Percentiles rank a stretch among this genome's conserved stretches.
Evolutionary conservation across 2,113 vertebrate species (phyloP).

Genomic region (Arothron firmamentum): DNA sequence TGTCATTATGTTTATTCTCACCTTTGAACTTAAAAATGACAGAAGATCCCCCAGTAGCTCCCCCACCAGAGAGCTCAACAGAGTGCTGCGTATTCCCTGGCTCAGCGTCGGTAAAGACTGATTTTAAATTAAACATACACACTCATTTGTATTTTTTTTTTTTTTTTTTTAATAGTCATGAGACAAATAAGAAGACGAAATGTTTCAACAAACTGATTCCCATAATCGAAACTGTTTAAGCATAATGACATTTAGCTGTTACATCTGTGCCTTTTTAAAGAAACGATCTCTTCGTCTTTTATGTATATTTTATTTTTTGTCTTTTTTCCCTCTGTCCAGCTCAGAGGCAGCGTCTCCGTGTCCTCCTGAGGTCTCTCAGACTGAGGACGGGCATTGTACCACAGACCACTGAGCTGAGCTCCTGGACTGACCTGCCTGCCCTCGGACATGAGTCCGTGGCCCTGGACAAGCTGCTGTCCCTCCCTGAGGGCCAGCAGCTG

Average conservation of each 20-base stretch:
- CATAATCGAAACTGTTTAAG: background rate
- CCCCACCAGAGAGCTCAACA: slow-evolving; percentile 69
- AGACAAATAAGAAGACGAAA: too few relatives aligned
- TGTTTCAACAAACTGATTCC: background rate
- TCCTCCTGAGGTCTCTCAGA: slow-evolving; percentile 75
- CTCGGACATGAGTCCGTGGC: slow-evolving; percentile 78
- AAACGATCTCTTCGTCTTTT: background rate
- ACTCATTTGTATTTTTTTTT: background rate
- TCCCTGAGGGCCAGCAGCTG: slow-evolving; percentile 66
- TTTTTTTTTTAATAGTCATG: background rate
- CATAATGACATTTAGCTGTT: background rate
- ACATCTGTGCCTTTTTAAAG: background rate
- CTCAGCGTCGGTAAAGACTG: slow-evolving; percentile 69
- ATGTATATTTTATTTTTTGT: background rate
- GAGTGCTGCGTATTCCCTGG: slow-evolving; percentile 76
- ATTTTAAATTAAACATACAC: background rate
- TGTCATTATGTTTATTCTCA: slow-evolving; percentile 93
- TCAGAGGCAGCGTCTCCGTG: slow-evolving; percentile 68
- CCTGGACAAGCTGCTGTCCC: slow-evolving; percentile 75
- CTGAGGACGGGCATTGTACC: slow-evolving; percentile 64
- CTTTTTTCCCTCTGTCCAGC: slow-evolving; percentile 48
- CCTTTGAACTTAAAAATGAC: slow-evolving; percentile 85
- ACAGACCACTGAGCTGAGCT: slow-evolving; percentile 64
- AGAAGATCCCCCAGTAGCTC: slow-evolving; percentile 40
- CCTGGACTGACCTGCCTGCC: slow-evolving; percentile 56